Base-by-base conservation (phyloP, 1,140 invertebrate genomes). In the Eciton burchellii region DNA sequence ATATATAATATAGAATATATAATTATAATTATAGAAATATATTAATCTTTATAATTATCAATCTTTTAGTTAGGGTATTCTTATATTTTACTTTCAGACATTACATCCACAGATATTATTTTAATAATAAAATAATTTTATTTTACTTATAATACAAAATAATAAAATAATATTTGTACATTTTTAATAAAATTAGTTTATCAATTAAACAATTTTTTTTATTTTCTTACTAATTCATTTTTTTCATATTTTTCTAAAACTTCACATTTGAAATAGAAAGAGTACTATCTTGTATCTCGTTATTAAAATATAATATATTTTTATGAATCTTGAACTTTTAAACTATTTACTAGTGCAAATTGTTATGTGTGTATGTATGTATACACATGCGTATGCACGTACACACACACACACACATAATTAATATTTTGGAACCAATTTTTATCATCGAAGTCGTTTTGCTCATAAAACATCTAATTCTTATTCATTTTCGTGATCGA, bases 61-160 rank as follows among this genome's bases (percentile, higher is more conserved):
- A 24, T 63, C 45, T 14, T 65, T 54, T 9, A 12, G 21, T 76
- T 76, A 65, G 73, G 9, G 19, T 41, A 74, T 8, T 47, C 24
- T 74, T 62, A 24, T 21, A n/a, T 41, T 63, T 63, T 63, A 81
- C 70, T 71, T 24, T 16, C 35, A 62, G 49, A 9, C 14, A 1
- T 56, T 65, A 79, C 12, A 62, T 81, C 0, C 52, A 19, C 11
- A 57, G 60, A 73, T 47, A 60, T 68, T 70, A 63, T 62, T 72
- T 29, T 52, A 59, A n/a, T 77, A 68, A 35, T 21, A 56, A 62
- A 49, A 56, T 21, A 19, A 49, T 21, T 63, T 63, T 71, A 45
- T 43, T 68, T 47, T 1, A 41, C 0, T 43, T 82, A 12, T n/a
- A 41, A 82, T 41, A 45, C 12, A 19, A 21, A 65, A 16, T 62